Evolutionary conservation across 1,140 invertebrate genomes (phyloP).

Genomic region (Drosophila seguyi): DNA sequence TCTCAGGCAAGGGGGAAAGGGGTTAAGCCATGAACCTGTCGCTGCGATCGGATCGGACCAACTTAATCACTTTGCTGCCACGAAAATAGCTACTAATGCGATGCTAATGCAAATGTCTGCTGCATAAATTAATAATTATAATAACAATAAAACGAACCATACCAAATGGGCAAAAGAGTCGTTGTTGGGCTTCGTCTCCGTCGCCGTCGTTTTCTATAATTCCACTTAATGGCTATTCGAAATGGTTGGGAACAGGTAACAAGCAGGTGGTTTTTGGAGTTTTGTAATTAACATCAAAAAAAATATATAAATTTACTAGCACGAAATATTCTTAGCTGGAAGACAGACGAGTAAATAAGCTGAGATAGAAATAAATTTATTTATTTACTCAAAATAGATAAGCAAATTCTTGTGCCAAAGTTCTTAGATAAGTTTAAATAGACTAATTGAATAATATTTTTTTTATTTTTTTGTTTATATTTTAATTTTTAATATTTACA

Average conservation of each 20-base stretch:
- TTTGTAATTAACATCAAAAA: background rate
- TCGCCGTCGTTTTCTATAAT: slow-evolving; percentile 38
- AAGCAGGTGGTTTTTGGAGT: background rate
- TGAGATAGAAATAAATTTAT: background rate
- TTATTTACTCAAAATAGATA: too few species aligned
- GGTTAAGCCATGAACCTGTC: slow-evolving; percentile 45
- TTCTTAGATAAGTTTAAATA: too few species aligned
- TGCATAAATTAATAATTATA: slow-evolving; percentile 82
- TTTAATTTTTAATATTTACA: background rate
- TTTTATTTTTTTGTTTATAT: too few species aligned
- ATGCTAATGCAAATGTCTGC: slow-evolving; percentile 77
- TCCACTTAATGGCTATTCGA: slow-evolving; percentile 51
- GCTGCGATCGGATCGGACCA: slow-evolving; percentile 36
- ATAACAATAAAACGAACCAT: slow-evolving; percentile 56
- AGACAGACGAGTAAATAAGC: background rate
- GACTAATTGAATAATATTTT: too few species aligned
- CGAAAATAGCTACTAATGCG: slow-evolving; percentile 61
- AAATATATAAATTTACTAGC: slow-evolving; percentile 2
- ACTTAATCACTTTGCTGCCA: slow-evolving; percentile 44
- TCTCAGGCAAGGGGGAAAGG: background rate
- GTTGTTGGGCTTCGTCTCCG: background rate
- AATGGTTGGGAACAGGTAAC: slow-evolving; percentile 1
- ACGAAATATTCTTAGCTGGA: background rate
- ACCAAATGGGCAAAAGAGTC: slow-evolving; percentile 14
- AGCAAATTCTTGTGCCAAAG: too few species aligned